Percentiles rank a stretch among this genome's conserved stretches.
Conservation (phyloP, 1,140 invertebrate species). For the Cepaea nemoralis region DNA sequence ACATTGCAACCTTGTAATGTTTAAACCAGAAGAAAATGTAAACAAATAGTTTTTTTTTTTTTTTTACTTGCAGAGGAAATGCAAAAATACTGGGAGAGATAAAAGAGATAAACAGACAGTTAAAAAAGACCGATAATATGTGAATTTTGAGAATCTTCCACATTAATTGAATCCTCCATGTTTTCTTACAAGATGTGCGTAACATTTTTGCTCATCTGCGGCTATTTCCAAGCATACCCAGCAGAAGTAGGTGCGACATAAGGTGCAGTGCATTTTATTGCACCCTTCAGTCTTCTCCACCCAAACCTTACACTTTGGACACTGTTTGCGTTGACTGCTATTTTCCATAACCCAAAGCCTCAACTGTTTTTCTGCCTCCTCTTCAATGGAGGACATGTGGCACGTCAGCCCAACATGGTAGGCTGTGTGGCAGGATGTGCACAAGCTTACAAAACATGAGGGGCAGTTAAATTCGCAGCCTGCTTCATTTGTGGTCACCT, state of each 20-base stretch:
- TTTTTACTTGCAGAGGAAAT: no score
- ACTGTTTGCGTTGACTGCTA: slow-evolving; percentile 48
- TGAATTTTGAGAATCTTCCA: no score
- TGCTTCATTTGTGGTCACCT: slow-evolving; percentile 40
- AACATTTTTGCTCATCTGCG: slow-evolving; percentile 38
- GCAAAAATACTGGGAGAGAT: no score
- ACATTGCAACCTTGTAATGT: no score
- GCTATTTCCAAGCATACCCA: slow-evolving; percentile 55
- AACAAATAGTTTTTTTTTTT: no score
- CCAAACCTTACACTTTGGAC: slow-evolving; percentile 54
- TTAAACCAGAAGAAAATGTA: no score
- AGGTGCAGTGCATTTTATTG: slow-evolving; percentile 51
- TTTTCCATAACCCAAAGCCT: slow-evolving; percentile 49
- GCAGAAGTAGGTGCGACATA: slow-evolving; percentile 53
- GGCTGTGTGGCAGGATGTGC: slow-evolving; percentile 54
- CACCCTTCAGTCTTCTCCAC: slow-evolving; percentile 62
- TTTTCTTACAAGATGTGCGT: slow-evolving; percentile 48
- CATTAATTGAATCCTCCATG: slow-evolving; percentile 48
- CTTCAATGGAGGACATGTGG: slow-evolving; percentile 47
- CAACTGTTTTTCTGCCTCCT: slow-evolving; percentile 28
- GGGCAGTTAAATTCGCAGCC: slow-evolving; percentile 51
- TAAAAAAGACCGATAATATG: no score
- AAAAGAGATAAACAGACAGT: no score
- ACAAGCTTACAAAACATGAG: slow-evolving; percentile 53
- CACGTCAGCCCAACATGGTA: slow-evolving; percentile 61